phyloP scores from a whole-genome alignment of 2,113 vertebrate genomes.

The Sula dactylatra region DNA sequence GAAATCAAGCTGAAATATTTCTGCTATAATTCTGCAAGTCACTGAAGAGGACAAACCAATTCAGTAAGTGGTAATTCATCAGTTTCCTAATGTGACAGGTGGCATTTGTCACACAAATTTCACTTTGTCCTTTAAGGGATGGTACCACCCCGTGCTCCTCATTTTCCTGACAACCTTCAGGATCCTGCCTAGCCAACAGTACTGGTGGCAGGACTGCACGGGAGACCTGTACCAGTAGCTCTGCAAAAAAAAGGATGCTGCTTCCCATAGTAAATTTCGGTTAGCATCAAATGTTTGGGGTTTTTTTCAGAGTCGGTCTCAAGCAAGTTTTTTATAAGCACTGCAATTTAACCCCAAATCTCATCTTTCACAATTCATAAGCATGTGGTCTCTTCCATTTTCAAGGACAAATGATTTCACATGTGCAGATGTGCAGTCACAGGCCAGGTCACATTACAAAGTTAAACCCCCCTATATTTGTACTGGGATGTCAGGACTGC shows the following conservation, averaged over 20 bases:
- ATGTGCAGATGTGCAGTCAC: rapidly evolving
- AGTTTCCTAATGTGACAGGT: background rate
- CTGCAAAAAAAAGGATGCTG: background rate
- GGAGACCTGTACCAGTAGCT: background rate
- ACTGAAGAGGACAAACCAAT: conserved; percentile 37
- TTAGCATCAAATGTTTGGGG: background rate
- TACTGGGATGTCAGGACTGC: background rate
- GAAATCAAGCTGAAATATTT: conserved; percentile 11
- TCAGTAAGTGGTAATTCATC: conserved; percentile 43
- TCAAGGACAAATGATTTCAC: background rate
- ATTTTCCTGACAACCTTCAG: background rate
- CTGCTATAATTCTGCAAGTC: background rate
- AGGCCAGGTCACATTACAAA: background rate
- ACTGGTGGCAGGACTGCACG: background rate
- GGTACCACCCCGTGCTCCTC: background rate
- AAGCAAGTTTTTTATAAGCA: background rate
- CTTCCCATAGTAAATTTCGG: background rate
- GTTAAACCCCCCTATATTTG: background rate
- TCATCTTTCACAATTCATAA: background rate
- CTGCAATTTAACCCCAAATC: background rate
- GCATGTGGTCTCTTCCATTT: rapidly evolving
- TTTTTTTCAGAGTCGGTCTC: background rate
- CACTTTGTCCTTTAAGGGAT: background rate
- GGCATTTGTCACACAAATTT: conserved; percentile 4
- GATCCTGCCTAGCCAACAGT: background rate